These are phyloP conservation scores for Synodontis membranacea DNA, from an alignment of 2,113 vertebrate species.

Conservation along the genomic window DNA sequence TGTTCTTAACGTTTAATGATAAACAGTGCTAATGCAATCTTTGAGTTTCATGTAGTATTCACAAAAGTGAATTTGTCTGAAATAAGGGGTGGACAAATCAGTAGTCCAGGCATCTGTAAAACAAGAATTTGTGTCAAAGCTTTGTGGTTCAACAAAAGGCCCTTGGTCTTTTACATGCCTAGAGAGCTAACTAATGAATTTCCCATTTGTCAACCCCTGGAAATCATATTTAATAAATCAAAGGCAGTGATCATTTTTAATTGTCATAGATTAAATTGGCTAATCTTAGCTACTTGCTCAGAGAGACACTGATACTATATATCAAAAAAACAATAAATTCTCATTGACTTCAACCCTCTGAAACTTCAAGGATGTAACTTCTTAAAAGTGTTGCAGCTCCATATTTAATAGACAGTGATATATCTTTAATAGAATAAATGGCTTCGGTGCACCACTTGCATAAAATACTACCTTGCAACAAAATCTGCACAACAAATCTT, in stretches of 20 bases:
- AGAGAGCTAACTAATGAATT: not conserved
- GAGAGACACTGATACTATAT: not conserved
- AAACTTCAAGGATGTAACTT: not conserved
- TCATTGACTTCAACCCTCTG: not conserved
- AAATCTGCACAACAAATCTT: not conserved
- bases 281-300: not conserved
- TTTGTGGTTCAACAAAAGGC: not conserved
- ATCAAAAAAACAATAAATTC: not conserved
- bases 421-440: not conserved
- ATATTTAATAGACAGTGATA: not conserved
- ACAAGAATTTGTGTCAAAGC: not conserved
- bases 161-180: not conserved
- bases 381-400: not conserved
- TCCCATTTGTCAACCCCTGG: not conserved
- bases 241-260: not conserved
- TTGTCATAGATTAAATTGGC: not conserved
- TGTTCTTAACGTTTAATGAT: conserved; percentile 2
- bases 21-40: not conserved
- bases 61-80: not conserved
- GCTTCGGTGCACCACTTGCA: not conserved
- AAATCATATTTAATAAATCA: not conserved
- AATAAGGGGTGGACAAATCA: not conserved
- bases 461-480: not conserved
- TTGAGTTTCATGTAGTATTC: not conserved
- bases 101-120: not conserved